Evolutionary conservation across 2,888 invertebrate species (phyloP), one percentile per base, ranked within the genome.

Genomic region (Aphelenchoides bicaudatus): DNA sequence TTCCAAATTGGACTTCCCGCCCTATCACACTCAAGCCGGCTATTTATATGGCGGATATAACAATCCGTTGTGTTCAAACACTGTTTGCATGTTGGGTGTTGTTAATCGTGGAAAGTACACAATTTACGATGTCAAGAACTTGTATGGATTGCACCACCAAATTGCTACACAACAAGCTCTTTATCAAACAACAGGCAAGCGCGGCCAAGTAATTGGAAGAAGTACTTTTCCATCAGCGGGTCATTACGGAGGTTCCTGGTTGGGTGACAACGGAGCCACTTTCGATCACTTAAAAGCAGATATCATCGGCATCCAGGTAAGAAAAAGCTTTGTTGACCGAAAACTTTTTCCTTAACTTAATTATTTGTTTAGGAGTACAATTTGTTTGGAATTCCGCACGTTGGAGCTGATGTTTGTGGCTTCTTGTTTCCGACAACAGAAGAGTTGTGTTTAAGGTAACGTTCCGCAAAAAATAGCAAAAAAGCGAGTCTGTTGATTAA

Each of bases 61-160:
- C 57, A 39, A 49, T n/a, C 63, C 59, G 48, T 53, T 79, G 25
- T 61, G 70, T 1, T 58, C 72, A 10, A 78, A 76, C 49, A 79
- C 79, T 4, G 59, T 78, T 2, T 78, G 78, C 46, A 63, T 79
- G 71, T 27, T 66, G 30, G 75, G 61, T 2, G 56, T 58, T 16
- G 67, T 68, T 23, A 59, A 51, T 27, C 59, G 64, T 13, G 68
- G 72, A 46, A 48, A 63, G 38, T 76, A 75, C 62, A 66, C 39
- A 13, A 89, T 90, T 78, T 88, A 87, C 75, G 83, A 90, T 79
- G 81, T 88, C 39, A 90, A 91, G 80, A 89, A 88, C 82, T 50
- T 88, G 61, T 88, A 87, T 77, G 88, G 87, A 1, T 84, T 86
- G 66, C 85, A 86, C 21, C 89, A 91, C 79, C 86, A 88, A 0